Evolutionary conservation across 2,888 invertebrate species (phyloP), one percentile per base, ranked within the genome.

Genomic region (Stegophylla sp.): DNA sequence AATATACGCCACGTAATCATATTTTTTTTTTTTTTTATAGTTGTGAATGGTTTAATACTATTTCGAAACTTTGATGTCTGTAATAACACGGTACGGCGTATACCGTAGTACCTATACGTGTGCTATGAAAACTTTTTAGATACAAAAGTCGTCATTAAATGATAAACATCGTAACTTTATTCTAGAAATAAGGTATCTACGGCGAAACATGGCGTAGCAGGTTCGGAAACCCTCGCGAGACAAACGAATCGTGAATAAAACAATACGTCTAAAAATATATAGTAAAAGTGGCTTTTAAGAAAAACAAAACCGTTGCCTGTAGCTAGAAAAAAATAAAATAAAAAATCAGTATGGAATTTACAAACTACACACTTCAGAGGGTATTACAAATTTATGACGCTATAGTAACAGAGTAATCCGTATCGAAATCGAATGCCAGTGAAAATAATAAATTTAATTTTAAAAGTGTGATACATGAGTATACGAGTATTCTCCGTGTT

Each of bases 31-130:
- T 10, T 13, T 69, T 69, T 28, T 48, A 13, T 1, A 43, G 1
- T 12, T 15, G 53, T 51, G 69, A 51, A 53, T 34, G 20, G 28
- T 71, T 71, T 51, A 20, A 67, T 69, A 28, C 48, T 48, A 51
- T 48, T 69, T 69, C 28, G 51, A 53, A 56, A 71, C 71, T 71
- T 71, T 71, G 71, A 53, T 56, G 69, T 71, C 43, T 71, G 34
- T 71, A 71, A 71, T 51, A 71, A 53, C 23, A 71, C 3, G 13
- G 28, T 34, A 15, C 10, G 41, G 34, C 17, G 9, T 51, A 28
- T 28, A 20, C n/a, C 12, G 48, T 15, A 17, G 48, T n/a, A 34
- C 3, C 7, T 51, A 51, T n/a, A 26, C 13, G n/a, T 4, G 51
- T 28, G 20, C n/a, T 28, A 69, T n/a, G 34, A 53, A 71, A 53